Evolutionary conservation across 2,113 vertebrate genomes (phyloP).

Genomic region (Athene cunicularia): DNA sequence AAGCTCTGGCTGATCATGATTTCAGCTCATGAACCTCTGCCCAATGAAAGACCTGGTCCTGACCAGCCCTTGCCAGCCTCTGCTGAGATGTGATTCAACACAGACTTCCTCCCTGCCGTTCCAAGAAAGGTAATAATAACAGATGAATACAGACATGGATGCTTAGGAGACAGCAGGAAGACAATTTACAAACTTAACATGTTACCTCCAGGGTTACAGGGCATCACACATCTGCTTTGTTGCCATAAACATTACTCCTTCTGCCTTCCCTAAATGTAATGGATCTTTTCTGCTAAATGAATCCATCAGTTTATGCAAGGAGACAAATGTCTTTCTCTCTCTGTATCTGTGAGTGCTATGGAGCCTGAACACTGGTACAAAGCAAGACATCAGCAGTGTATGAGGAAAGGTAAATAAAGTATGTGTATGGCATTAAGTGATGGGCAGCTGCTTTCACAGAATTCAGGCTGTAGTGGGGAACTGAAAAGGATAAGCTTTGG

Average conservation of each 20-base stretch:
- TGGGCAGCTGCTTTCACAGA: conserved; percentile 7
- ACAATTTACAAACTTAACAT: neutral
- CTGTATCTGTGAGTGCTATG: neutral
- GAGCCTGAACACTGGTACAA: neutral
- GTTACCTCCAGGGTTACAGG: neutral
- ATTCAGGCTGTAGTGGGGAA: neutral
- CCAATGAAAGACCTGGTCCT: rapidly evolving
- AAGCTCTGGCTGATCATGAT: neutral
- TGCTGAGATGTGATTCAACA: neutral
- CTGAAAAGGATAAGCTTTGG: neutral
- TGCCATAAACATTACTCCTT: neutral
- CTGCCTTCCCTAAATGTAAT: neutral
- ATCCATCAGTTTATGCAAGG: neutral
- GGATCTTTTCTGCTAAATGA: neutral
- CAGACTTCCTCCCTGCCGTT: neutral
- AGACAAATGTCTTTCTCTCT: neutral
- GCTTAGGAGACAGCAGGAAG: neutral
- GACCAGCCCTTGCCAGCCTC: rapidly evolving
- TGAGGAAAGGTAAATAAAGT: neutral
- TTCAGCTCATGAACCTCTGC: neutral
- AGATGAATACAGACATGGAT: neutral
- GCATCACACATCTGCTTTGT: neutral
- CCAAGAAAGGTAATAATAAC: neutral
- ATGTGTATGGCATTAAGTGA: neutral
- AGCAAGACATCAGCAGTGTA: neutral